A percentile compares a stretch with the other conserved stretches of the same genome.
Conservation (phyloP, 2,797 vertebrate genomes). For the Prunella strophiata region DNA sequence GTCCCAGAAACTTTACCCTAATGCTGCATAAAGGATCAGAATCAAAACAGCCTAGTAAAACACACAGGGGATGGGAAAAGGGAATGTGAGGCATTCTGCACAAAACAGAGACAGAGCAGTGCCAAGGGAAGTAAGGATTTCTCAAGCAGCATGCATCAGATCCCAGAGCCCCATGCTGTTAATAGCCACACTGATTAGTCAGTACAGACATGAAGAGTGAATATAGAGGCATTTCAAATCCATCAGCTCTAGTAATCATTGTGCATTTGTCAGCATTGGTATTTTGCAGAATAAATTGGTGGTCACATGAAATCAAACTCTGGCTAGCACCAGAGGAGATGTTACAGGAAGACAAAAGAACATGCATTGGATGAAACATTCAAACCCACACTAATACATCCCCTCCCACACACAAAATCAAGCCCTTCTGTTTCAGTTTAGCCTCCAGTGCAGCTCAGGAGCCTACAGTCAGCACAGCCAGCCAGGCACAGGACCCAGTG, state of each 20-base stretch:
- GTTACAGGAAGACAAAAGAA: not conserved
- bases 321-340: not conserved
- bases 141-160: not conserved
- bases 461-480: not conserved
- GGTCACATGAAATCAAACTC: not conserved
- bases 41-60: not conserved
- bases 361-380: not conserved
- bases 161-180: conserved; percentile 26
- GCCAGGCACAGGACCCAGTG: not conserved
- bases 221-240: not conserved
- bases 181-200: conserved; percentile 16
- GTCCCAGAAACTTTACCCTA: not conserved
- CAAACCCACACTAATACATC: not conserved
- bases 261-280: not conserved
- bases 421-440: not conserved
- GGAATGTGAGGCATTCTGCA: not conserved
- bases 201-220: not conserved
- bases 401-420: not conserved
- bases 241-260: not conserved
- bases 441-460: not conserved
- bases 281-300: not conserved
- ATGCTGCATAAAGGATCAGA: not conserved
- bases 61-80: not conserved
- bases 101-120: not conserved
- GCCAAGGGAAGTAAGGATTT: not conserved